Evolutionary conservation across 2,797 vertebrate genomes (phyloP), one percentile per base, ranked within the genome.

Genomic region (Spea hammondii): DNA sequence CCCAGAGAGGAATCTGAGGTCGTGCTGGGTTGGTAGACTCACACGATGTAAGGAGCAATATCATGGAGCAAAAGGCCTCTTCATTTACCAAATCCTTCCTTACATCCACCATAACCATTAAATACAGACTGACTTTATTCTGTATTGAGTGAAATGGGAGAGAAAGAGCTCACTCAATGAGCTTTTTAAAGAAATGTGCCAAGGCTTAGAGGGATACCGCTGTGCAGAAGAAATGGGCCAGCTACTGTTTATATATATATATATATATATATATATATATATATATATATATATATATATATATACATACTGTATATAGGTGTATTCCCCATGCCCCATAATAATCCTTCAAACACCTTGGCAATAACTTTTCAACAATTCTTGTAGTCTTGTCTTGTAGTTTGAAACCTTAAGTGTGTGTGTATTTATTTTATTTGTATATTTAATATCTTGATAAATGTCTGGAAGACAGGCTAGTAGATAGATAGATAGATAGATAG

Each of bases 111-210:
- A 94, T 95, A 94, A 97, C 95, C 97, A 98, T 99, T 98, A 97
- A 97, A 99, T 98, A 94, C 95, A 95, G 95, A 95, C 95, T 97
- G 97, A 97, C 96, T 99, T 99, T 97, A 97, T 97, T 97, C 95
- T 96, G 94, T 94, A 94, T 94, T 94, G 94, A 93, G 91, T 92
- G 92, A 91, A 91, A 87, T 87, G 88, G 87, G 82, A 74, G 84
- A 82, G 92, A 92, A 93, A 92, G 92, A 94, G 93, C 93, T 87
- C 86, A 85, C 86, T 88, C 89, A 84, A 79, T 78, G 79, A 79
- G 60, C 70, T 62, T 32, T 32, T 79, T 83, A 84, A 77, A 90
- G 86, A 89, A 82, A 87, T 87, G 80, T 85, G 83, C 85, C 78
- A 74, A 87, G 84, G 86, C 83, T 47, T 50, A 82, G 83, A 65